These are phyloP conservation scores for Calameuta idolon DNA, from an alignment of 2,888 invertebrate genomes.

Conservation along the genomic window DNA sequence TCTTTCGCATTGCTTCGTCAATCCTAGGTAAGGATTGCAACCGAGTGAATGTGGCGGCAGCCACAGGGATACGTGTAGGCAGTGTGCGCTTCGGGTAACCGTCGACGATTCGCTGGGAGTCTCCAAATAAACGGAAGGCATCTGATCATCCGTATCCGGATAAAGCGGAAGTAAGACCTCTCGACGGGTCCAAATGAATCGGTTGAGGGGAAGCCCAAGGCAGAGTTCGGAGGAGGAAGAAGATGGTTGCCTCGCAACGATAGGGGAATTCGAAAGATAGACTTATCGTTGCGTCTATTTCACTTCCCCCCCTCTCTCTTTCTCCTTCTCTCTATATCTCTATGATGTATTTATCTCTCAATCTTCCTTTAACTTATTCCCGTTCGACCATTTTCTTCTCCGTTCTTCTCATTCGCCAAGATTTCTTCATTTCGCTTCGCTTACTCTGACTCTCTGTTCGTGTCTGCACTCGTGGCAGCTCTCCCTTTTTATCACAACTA, in stretches of 20 bases:
- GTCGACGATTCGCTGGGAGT: background rate
- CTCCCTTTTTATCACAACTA: slow-evolving; percentile 46
- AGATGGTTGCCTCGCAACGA: slow-evolving; percentile 32
- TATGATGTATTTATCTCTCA: background rate
- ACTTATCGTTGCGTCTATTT: background rate
- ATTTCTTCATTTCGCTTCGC: background rate
- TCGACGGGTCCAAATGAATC: background rate
- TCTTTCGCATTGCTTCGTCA: background rate
- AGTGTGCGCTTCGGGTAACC: background rate
- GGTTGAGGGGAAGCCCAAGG: background rate
- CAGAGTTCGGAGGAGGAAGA: slow-evolving; percentile 31
- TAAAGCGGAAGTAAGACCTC: background rate
- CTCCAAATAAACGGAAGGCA: background rate
- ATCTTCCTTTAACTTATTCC: background rate
- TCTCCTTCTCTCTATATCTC: background rate
- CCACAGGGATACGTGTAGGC: background rate
- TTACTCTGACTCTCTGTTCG: slow-evolving; percentile 14
- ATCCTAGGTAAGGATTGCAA: background rate
- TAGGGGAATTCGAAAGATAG: slow-evolving; percentile 21
- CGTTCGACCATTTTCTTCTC: background rate
- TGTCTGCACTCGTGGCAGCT: slow-evolving; percentile 8
- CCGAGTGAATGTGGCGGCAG: background rate
- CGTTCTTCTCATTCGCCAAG: background rate
- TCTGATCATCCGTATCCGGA: background rate
- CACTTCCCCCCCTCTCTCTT: background rate